A percentile compares a stretch with the other conserved stretches of the same genome.
phyloP scores from a whole-genome alignment of 2,888 invertebrate genomes.

The Tenodera sinensis region DNA sequence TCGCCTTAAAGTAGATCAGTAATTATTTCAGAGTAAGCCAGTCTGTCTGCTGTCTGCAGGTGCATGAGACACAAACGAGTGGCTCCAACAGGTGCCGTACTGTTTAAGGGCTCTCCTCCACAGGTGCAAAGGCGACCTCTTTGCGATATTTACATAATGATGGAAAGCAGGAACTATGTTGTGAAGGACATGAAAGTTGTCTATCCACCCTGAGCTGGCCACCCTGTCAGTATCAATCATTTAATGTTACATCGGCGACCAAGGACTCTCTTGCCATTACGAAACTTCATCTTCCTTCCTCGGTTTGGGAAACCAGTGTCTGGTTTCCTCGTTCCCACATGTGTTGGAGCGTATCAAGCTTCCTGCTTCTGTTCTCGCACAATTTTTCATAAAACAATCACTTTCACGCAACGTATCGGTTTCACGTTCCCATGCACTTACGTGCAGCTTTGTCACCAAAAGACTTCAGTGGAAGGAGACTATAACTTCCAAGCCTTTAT shows the following conservation, averaged over 20 bases:
- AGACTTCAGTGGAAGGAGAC: background rate
- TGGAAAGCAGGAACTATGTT: background rate
- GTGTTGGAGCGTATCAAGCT: background rate
- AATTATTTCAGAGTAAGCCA: too few relatives aligned
- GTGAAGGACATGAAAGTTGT: background rate
- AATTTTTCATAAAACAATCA: background rate
- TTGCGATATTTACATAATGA: background rate
- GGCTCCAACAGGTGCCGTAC: too few relatives aligned
- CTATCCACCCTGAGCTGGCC: background rate
- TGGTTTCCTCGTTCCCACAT: background rate
- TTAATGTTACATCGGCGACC: background rate
- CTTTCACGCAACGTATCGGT: background rate
- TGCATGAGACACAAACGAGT: too few relatives aligned
- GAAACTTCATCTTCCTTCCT: background rate
- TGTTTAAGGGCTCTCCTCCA: too few relatives aligned
- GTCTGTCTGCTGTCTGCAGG: too few relatives aligned
- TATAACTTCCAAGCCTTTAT: too few relatives aligned
- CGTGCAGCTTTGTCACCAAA: background rate
- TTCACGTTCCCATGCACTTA: background rate
- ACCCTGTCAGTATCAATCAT: background rate
- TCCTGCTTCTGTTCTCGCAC: background rate
- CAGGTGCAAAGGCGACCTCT: too few relatives aligned
- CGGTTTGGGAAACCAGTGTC: background rate
- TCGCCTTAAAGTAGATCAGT: too few relatives aligned
- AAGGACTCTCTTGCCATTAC: background rate